Percentiles rank a stretch among this genome's conserved stretches.
Conservation (phyloP, 2,888 invertebrate genomes). For the Drosophila vallismaia region DNA sequence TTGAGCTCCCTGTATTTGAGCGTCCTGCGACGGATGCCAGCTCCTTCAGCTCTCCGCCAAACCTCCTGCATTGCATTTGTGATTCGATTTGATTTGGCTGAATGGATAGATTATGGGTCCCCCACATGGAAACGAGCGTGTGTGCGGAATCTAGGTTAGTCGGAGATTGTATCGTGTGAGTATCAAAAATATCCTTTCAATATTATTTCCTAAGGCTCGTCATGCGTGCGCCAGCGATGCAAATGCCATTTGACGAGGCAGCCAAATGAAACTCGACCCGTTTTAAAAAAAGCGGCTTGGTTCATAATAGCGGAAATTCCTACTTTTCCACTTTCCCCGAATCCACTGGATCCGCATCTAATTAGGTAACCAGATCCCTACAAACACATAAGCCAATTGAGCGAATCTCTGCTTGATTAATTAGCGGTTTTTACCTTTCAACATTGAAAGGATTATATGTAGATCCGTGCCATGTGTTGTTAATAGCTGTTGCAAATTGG, state of each 20-base stretch:
- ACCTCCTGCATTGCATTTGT: conserved; percentile 38
- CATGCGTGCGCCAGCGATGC: background rate
- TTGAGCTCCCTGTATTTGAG: conserved; percentile 16
- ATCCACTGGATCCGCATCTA: conserved; percentile 7
- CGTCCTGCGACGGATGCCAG: conserved; percentile 21
- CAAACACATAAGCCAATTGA: conserved; percentile 16
- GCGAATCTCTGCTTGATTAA: conserved; percentile 21
- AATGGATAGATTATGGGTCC: conserved; percentile 42
- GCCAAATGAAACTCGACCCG: background rate
- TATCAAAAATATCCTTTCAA: background rate
- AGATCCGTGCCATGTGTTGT: conserved; percentile 3
- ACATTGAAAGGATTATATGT: background rate
- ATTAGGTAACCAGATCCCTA: conserved; percentile 13
- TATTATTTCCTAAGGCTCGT: conserved; percentile 3
- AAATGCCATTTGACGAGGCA: background rate
- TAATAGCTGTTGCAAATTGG: conserved; percentile 21
- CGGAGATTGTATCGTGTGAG: conserved; percentile 30
- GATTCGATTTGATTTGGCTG: conserved; percentile 51
- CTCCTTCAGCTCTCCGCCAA: conserved; percentile 24
- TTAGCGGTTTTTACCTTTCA: conserved; percentile 17
- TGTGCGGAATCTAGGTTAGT: conserved; percentile 28
- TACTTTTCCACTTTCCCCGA: background rate
- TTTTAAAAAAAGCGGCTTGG: background rate
- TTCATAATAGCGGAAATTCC: background rate
- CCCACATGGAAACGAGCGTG: background rate